These are phyloP conservation scores for Ennomos quercinarius DNA, from an alignment of 2,888 invertebrate genomes.

Conservation along the genomic window DNA sequence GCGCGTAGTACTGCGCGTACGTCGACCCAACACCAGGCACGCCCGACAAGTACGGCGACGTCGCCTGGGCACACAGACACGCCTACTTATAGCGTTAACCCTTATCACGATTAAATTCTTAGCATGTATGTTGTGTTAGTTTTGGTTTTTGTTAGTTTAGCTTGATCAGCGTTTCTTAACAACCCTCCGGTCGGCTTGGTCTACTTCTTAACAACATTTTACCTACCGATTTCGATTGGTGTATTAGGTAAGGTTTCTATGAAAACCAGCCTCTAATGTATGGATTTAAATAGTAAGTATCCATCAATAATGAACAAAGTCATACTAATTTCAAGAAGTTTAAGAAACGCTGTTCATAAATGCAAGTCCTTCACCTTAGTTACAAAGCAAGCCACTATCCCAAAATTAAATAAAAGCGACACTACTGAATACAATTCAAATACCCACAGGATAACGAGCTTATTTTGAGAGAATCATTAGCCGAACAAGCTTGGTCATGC, in stretches of 20 bases:
- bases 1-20: constrained; percentile 96
- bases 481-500: constrained; percentile 76
- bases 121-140: constrained; percentile 17
- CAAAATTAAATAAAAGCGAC: constrained; percentile 43
- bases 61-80: constrained; percentile 86
- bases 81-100: constrained; percentile 29
- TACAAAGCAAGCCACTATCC: constrained; percentile 38
- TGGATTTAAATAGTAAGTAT: too few relatives aligned
- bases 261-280: too few relatives aligned
- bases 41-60: constrained; percentile 96
- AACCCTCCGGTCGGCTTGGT: too few relatives aligned
- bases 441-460: constrained; percentile 10
- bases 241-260: too few relatives aligned
- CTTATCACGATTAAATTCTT: constrained; percentile 16
- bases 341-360: constrained; percentile 22
- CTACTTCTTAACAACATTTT: constrained; percentile 6
- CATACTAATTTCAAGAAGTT: background rate
- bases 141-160: background rate
- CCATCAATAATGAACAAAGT: too few relatives aligned
- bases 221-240: background rate
- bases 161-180: constrained; percentile 11
- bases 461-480: constrained; percentile 43
- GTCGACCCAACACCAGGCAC: constrained; percentile 95
- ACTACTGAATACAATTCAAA: constrained; percentile 26
- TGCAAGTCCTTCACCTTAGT: constrained; percentile 30